A percentile compares a stretch with the other conserved stretches of the same genome.
phyloP scores from a whole-genome alignment of 2,113 vertebrate species.

The Ploceus nigricollis region DNA sequence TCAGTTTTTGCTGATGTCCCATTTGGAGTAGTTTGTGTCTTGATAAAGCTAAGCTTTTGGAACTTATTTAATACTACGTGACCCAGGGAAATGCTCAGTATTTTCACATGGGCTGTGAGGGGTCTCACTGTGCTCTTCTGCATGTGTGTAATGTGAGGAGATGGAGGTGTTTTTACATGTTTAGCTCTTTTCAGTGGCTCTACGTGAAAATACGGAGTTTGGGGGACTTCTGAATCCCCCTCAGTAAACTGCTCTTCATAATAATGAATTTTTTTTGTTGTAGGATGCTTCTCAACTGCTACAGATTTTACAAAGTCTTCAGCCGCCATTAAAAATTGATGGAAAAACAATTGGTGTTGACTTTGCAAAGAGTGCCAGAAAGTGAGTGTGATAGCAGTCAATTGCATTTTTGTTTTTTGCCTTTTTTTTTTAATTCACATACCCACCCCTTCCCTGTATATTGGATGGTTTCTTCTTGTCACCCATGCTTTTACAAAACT shows the following conservation, averaged over 20 bases:
- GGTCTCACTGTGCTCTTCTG: rapidly evolving
- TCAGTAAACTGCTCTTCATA: background rate
- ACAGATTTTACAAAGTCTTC: constrained; percentile 92
- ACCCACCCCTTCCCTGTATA: rapidly evolving
- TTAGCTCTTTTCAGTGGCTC: background rate
- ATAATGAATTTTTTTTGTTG: background rate
- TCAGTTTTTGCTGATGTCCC: background rate
- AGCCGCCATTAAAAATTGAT: constrained; percentile 94
- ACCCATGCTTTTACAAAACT: background rate
- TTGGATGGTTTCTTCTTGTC: background rate
- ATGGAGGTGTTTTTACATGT: background rate
- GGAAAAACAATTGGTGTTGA: constrained; percentile 98
- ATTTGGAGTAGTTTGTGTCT: background rate
- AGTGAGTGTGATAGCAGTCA: constrained; percentile 77
- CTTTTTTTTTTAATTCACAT: background rate
- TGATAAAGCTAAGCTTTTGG: background rate
- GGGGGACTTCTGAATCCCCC: background rate
- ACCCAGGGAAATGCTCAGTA: rapidly evolving
- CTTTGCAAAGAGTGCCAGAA: constrained; percentile 97
- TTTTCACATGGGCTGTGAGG: rapidly evolving
- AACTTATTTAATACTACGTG: background rate
- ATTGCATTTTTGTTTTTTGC: background rate
- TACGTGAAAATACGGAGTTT: background rate
- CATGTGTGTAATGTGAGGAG: background rate
- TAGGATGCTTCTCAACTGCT: constrained; percentile 97